Percentiles rank a stretch among this genome's conserved stretches.
Conservation (phyloP, 2,113 vertebrate species). For the Indri indri region DNA sequence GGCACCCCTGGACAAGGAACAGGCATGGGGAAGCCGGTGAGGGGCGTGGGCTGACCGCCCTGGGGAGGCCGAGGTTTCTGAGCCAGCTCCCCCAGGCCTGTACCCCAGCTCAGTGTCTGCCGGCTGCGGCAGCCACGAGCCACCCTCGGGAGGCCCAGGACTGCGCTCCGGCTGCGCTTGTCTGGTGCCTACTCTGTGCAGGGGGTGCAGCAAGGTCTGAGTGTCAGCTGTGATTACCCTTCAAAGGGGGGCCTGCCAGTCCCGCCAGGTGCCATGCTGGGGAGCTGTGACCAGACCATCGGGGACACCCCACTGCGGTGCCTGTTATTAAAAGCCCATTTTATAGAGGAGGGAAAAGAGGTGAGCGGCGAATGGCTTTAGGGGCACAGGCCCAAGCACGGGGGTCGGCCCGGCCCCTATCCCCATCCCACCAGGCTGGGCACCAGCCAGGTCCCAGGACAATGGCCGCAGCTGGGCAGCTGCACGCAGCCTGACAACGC, state of each 20-base stretch:
- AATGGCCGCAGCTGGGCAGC: neutral
- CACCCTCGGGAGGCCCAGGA: too few relatives aligned
- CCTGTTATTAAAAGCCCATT: neutral
- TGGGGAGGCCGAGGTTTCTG: rapidly evolving
- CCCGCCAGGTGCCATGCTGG: neutral
- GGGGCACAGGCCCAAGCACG: rapidly evolving
- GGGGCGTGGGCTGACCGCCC: neutral
- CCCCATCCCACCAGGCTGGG: neutral
- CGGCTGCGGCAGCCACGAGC: too few relatives aligned
- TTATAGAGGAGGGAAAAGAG: neutral
- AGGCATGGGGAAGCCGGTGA: neutral
- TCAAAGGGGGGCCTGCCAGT: neutral
- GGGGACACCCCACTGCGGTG: rapidly evolving
- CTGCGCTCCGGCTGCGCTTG: too few relatives aligned
- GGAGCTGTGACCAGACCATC: neutral
- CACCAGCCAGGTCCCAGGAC: neutral
- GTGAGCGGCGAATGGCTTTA: rapidly evolving
- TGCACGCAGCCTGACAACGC: neutral
- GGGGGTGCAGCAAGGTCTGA: too few relatives aligned
- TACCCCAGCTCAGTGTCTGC: neutral
- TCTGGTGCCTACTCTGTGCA: too few relatives aligned
- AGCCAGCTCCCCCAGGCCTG: neutral
- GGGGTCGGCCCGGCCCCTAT: neutral
- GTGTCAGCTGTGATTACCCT: rapidly evolving
- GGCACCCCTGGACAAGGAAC: neutral